Evolutionary conservation across 2,888 invertebrate genomes (phyloP).

Genomic region (Pollenia amentaria): DNA sequence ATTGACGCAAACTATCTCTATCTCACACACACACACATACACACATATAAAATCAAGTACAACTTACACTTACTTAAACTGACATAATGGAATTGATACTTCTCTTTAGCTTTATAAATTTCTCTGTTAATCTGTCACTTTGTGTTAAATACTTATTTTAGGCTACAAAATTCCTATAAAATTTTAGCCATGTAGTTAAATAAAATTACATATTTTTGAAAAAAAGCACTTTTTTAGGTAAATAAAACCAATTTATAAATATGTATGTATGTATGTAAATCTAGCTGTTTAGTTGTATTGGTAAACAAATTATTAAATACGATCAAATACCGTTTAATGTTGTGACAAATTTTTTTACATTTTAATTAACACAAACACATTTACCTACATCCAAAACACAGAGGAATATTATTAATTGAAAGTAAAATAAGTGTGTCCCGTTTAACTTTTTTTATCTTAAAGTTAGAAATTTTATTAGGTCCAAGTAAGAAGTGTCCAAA

Average conservation of each 20-base stretch:
- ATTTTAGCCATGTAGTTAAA: constrained; percentile 43
- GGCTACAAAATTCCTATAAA: constrained; percentile 17
- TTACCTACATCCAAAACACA: neutral
- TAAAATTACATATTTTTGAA: constrained; percentile 47
- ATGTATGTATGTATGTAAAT: constrained; percentile 17
- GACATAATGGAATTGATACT: constrained; percentile 73
- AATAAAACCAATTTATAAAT: constrained; percentile 23
- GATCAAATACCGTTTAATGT: constrained; percentile 39
- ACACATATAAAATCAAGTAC: neutral
- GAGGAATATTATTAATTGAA: neutral
- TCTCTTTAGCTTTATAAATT: constrained; percentile 13
- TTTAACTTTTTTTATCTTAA: neutral
- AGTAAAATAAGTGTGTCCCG: neutral
- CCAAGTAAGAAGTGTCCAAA: constrained; percentile 23
- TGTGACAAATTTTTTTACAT: constrained; percentile 45
- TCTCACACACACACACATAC: constrained; percentile 1
- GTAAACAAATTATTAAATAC: constrained; percentile 16
- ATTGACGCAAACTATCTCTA: constrained; percentile 10
- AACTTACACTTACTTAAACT: constrained; percentile 48
- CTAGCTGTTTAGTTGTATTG: constrained; percentile 6
- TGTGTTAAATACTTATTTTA: constrained; percentile 20
- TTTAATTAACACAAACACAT: neutral
- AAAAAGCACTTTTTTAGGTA: constrained; percentile 45
- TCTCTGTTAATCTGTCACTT: neutral
- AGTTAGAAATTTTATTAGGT: neutral